Evolutionary conservation across 2,797 vertebrate species (phyloP), one percentile per base, ranked within the genome.

Genomic region (Thaleichthys pacificus): DNA sequence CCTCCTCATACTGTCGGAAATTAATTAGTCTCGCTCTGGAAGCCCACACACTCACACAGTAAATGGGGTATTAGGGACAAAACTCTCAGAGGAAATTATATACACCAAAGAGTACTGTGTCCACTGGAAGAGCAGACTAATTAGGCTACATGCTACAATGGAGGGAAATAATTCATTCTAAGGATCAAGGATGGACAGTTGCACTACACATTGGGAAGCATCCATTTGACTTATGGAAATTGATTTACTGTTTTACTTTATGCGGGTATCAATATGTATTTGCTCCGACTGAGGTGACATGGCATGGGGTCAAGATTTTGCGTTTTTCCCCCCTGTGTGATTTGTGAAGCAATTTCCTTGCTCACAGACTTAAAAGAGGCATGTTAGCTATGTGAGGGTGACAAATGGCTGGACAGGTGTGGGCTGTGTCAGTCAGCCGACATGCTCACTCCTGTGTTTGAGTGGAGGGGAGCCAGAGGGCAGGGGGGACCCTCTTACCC

Each of bases 341-440:
- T 49, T 21, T 66, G 17, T 49, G 22, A 17, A 21, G 65, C 47
- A 22, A 15, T 28, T 57, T 12, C 66, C 38, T 74, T 54, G 24
- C n/a, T 32, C 66, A 66, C 42, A 71, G 12, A 70, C 62, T 69
- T 12, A 42, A 72, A 72, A 7, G 62, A 70, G 70, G 65, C 30
- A 61, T 66, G 56, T 68, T 30, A 79, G 83, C 73, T 47, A 77
- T 83, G 78, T 79, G 74, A 69, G 78, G 35, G 21, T 78, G 85
- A 89, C 90, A 92, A 89, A 91, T 89, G 84, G 73, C 76, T 26
- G 67, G 77, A 91, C 89, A 91, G 88, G 85, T 91, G 90, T 79
- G 85, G 61, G 42, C 57, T 11, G 68, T 74, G 63, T 80, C 69
- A 30, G 62, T 49, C 68, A 58, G 54, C 47, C 64, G 47, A 66